phyloP scores from a whole-genome alignment of 1,140 invertebrate species.

The Drosophila gunungcola region DNA sequence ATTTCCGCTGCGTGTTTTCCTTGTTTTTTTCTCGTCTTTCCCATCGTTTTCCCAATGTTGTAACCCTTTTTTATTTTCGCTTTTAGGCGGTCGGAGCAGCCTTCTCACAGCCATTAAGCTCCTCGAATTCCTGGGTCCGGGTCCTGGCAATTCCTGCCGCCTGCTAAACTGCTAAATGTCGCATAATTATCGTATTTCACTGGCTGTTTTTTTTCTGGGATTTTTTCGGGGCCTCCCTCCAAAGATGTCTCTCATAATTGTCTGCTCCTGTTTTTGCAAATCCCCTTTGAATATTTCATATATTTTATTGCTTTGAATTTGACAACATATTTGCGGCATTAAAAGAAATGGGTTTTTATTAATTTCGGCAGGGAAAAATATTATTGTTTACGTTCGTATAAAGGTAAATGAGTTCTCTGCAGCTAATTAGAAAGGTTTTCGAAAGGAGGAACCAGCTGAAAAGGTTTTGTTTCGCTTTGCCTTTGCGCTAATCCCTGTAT shows the following conservation, averaged over 20 bases:
- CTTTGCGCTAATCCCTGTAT: conserved; percentile 8
- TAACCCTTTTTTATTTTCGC: conserved; percentile 69
- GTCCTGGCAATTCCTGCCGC: conserved; percentile 37
- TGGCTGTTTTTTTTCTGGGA: conserved; percentile 29
- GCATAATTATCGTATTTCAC: conserved; percentile 82
- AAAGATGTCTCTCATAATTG: conserved; percentile 68
- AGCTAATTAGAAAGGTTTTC: conserved; percentile 59
- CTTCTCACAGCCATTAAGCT: conserved; percentile 65
- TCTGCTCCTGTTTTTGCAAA: conserved; percentile 41
- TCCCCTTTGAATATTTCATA: conserved; percentile 25
- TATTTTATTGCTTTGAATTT: conserved; percentile 19
- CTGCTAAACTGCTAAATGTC: conserved; percentile 81
- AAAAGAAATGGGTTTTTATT: conserved; percentile 74
- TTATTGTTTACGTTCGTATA: conserved; percentile 23
- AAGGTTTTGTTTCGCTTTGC: not conserved
- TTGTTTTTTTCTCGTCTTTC: conserved; percentile 15
- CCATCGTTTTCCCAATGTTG: conserved; percentile 20
- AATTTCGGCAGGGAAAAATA: conserved; percentile 55
- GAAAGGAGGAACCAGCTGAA: conserved; percentile 3
- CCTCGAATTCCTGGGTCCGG: conserved; percentile 45
- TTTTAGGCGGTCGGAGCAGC: conserved; percentile 44
- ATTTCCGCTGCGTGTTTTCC: conserved; percentile 68
- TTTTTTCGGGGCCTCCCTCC: conserved; percentile 21
- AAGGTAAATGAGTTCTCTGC: conserved; percentile 15
- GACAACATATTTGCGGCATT: conserved; percentile 65